A percentile compares a stretch with the other conserved stretches of the same genome.
These are phyloP conservation scores for Cyprinodon variegatus DNA, from an alignment of 2,113 vertebrate species.

Conservation along the genomic window DNA sequence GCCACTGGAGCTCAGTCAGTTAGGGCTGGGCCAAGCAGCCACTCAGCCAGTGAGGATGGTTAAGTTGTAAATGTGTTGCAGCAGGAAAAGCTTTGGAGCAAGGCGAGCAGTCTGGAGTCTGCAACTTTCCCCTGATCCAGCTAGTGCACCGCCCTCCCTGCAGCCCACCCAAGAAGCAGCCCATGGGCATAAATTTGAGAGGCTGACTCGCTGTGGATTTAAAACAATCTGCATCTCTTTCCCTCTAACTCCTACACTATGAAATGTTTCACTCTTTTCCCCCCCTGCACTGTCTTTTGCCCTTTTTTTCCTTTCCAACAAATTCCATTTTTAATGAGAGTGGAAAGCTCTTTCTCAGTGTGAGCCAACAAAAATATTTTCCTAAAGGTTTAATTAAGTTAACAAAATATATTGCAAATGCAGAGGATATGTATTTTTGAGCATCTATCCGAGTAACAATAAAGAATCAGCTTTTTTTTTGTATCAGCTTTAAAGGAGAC, in stretches of 20 bases:
- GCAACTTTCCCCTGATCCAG: slow-evolving; percentile 76
- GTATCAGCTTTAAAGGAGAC: slow-evolving; percentile 20
- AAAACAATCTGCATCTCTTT: slow-evolving; percentile 82
- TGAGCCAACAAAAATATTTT: slow-evolving; percentile 78
- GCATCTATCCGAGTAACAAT: slow-evolving; percentile 2
- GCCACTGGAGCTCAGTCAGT: slow-evolving; percentile 42
- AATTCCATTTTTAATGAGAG: slow-evolving; percentile 77
- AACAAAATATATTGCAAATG: slow-evolving; percentile 48
- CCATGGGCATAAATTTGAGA: slow-evolving; percentile 86
- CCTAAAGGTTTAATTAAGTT: slow-evolving; percentile 66
- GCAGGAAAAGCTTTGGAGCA: slow-evolving; percentile 77
- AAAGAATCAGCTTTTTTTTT: neutral
- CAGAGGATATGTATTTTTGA: slow-evolving; percentile 31
- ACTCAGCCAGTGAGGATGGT: slow-evolving; percentile 67
- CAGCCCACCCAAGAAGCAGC: slow-evolving; percentile 88
- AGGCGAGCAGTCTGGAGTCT: slow-evolving; percentile 77
- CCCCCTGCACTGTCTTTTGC: slow-evolving; percentile 54
- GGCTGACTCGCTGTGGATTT: slow-evolving; percentile 83
- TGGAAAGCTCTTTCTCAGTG: slow-evolving; percentile 69
- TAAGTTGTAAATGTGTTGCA: slow-evolving; percentile 79
- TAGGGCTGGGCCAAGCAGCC: slow-evolving; percentile 43
- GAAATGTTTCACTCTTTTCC: slow-evolving; percentile 55
- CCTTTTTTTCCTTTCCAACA: slow-evolving; percentile 57
- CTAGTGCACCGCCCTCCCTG: slow-evolving; percentile 68
- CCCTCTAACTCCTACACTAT: slow-evolving; percentile 56